Evolutionary conservation across 2,888 invertebrate species (phyloP), one percentile per base, ranked within the genome.

Genomic region (Cosmorhoe ocellata): DNA sequence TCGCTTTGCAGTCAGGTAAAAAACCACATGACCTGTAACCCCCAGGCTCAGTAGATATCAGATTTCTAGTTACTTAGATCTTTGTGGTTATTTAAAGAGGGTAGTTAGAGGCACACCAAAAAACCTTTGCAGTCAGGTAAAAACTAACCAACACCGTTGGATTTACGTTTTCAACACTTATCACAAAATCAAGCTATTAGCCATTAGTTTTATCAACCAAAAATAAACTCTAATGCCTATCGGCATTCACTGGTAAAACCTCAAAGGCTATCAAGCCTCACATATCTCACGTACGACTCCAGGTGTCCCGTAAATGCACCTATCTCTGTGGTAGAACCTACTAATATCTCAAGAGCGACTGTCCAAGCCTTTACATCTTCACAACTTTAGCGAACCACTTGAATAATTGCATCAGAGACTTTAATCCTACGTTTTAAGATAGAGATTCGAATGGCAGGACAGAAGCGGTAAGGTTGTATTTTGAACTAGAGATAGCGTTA

Each of bases 311-410:
- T 81, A 78, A 84, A 83, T 82, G 82, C 86, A 82, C 76, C 78
- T 84, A 81, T 84, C 83, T 82, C 74, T 74, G 66, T 68, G 56
- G 60, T 69, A 69, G 72, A 73, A 74, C 74, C 81, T 82, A 76
- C 85, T 87, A 86, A 89, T 89, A 88, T 88, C 87, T 89, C 88
- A 87, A 80, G 74, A 77, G 81, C 69, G 76, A 79, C 82, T 81
- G 79, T 75, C 75, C 73, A 76, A 74, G 67, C 76, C 76, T 81
- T 81, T 74, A 71, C 74, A 77, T 75, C 75, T 75, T 70, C 71
- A 72, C 85, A 60, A 79, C 63, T 24, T 58, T 70, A 61, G 24
- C 44, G 41, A 46, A 11, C 36, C 37, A 34, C 22, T 18, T 13
- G 7, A 10, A 48, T 28, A 1, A 14, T 28, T n/a, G 2, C 7